phyloP scores from a whole-genome alignment of 2,113 vertebrate genomes.

The Scomber colias region DNA sequence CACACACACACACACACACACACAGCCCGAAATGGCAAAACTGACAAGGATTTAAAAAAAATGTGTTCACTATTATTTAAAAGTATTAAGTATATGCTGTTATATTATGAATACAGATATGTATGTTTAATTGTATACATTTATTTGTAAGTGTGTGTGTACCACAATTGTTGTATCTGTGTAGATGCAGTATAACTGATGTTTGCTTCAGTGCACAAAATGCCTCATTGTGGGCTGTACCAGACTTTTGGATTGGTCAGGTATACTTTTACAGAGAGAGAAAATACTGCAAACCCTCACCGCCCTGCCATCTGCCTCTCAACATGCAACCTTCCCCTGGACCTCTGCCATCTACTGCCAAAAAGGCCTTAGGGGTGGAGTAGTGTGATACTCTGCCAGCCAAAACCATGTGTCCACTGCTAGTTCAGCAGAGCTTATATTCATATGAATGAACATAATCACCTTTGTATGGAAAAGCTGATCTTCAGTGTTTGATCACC shows the following conservation, averaged over 20 bases:
- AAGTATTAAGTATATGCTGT: not conserved
- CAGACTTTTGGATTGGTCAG: conserved; percentile 47
- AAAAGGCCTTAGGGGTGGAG: conserved; percentile 66
- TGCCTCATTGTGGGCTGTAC: conserved; percentile 33
- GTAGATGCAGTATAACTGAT: conserved; percentile 40
- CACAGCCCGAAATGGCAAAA: not conserved
- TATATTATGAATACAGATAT: not conserved
- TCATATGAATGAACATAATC: conserved; percentile 31
- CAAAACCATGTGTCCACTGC: conserved; percentile 62
- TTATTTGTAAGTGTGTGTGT: conserved; percentile 15
- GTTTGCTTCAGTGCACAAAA: conserved; percentile 47
- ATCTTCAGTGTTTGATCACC: conserved; percentile 12
- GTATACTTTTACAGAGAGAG: conserved; percentile 57
- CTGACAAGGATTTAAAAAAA: not conserved
- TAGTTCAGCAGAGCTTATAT: conserved; percentile 47
- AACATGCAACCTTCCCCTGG: conserved; percentile 69
- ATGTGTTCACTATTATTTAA: not conserved
- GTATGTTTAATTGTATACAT: conserved; percentile 17
- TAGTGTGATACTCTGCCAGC: conserved; percentile 49
- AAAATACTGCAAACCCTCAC: conserved; percentile 53
- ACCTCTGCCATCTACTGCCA: conserved; percentile 63
- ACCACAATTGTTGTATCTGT: conserved; percentile 12
- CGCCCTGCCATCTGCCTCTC: conserved; percentile 74
- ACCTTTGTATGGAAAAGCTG: conserved; percentile 4
- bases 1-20: too few relatives aligned